These are phyloP conservation scores for Semibalanus balanoides DNA, from an alignment of 1,140 invertebrate genomes.

Conservation along the genomic window DNA sequence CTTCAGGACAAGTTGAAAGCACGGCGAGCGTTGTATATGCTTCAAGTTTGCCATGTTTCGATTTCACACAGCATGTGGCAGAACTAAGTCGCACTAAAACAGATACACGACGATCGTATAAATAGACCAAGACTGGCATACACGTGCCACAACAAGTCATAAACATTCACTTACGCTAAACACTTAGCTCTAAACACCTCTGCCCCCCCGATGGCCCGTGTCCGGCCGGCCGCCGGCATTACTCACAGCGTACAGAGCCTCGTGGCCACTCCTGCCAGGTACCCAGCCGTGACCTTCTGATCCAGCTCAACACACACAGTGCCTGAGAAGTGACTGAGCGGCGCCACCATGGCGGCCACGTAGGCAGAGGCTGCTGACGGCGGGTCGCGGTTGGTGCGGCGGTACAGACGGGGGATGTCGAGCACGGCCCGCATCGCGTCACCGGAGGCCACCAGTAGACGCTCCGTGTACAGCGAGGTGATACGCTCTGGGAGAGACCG, in stretches of 20 bases:
- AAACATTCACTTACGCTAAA: too few species aligned
- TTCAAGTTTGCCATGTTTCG: too few species aligned
- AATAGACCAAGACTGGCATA: too few species aligned
- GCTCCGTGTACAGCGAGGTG: background rate
- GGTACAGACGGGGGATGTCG: constrained; percentile 80
- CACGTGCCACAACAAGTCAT: too few species aligned
- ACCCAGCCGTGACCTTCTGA: background rate
- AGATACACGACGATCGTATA: too few species aligned
- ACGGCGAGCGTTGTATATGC: too few species aligned
- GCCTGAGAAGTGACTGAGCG: background rate
- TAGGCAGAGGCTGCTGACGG: constrained; percentile 64
- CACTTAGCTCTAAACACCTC: too few species aligned
- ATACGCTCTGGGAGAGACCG: background rate
- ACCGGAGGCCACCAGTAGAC: constrained; percentile 6
- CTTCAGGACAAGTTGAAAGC: too few species aligned
- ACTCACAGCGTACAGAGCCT: constrained; percentile 21
- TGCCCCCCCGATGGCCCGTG: too few species aligned
- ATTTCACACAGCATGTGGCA: too few species aligned
- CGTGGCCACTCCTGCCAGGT: background rate
- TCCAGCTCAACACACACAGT: background rate
- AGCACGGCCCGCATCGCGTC: constrained; percentile 44
- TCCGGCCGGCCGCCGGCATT: too few species aligned
- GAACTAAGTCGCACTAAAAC: too few species aligned
- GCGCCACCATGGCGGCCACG: constrained; percentile 35
- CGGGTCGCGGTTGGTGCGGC: constrained; percentile 77